A percentile compares a stretch with the other conserved stretches of the same genome.
Evolutionary conservation across 2,797 vertebrate species (phyloP).

Genomic region (Sebastes steindachneri): DNA sequence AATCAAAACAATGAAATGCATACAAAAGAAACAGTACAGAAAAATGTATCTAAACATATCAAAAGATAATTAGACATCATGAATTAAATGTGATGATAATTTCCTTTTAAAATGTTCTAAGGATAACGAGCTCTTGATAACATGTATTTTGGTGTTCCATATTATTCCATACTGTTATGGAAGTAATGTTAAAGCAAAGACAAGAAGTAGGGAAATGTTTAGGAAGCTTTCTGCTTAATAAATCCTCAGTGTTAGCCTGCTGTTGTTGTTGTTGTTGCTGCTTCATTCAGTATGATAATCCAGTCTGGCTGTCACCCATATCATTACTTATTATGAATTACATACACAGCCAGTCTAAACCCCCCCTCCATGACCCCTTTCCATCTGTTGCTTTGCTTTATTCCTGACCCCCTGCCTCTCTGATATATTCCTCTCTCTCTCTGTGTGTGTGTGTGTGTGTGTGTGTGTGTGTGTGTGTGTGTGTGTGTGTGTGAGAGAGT

Average conservation of each 20-base stretch:
- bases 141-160: no score
- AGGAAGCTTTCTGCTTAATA: not conserved
- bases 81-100: no score
- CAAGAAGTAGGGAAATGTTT: not conserved
- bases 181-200: not conserved
- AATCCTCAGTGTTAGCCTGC: not conserved
- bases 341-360: constrained; percentile 1
- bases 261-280: not conserved
- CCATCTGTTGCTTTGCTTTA: constrained; percentile 69
- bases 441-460: constrained; percentile 9
- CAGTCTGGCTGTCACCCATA: constrained; percentile 22
- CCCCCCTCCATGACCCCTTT: constrained; percentile 11
- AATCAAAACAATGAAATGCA: no score
- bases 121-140: no score
- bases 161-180: not conserved
- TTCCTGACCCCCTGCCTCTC: constrained; percentile 35
- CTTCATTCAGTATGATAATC: constrained; percentile 25
- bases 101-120: no score
- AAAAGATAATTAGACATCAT: no score
- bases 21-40: no score
- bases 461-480: not conserved
- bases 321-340: constrained; percentile 22
- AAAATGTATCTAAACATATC: no score
- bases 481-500: constrained; percentile 1
- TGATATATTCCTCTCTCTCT: constrained; percentile 1